Percentiles rank a stretch among this genome's conserved stretches.
Evolutionary conservation across 1,140 invertebrate genomes (phyloP).

Genomic region (Eciton burchellii): DNA sequence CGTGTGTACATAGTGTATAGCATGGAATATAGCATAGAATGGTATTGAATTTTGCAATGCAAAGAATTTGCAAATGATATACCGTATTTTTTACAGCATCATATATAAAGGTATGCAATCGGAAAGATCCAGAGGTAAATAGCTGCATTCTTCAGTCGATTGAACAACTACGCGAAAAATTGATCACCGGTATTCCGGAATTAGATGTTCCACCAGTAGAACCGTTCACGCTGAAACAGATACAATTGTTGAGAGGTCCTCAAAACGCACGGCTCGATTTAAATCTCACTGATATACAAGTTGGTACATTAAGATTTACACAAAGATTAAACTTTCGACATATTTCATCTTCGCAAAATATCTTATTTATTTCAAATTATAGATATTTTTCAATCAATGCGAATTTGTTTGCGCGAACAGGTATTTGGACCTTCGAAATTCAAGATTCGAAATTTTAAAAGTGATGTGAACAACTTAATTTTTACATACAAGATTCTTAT

Average conservation of each 20-base stretch:
- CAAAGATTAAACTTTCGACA: not conserved
- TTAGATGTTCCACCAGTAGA: slow-evolving; percentile 89
- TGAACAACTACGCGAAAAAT: slow-evolving; percentile 87
- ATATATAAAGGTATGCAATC: slow-evolving; percentile 89
- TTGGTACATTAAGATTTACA: slow-evolving; percentile 65
- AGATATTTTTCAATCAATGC: slow-evolving; percentile 9
- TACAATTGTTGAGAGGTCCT: slow-evolving; percentile 86
- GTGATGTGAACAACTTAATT: slow-evolving; percentile 85
- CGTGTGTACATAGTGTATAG: too few relatives aligned
- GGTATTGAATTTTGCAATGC: too few relatives aligned
- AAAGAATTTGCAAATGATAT: not conserved
- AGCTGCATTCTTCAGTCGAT: slow-evolving; percentile 89
- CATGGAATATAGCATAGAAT: too few relatives aligned
- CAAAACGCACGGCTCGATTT: slow-evolving; percentile 87
- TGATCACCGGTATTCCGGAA: slow-evolving; percentile 88
- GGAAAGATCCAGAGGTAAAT: slow-evolving; percentile 88
- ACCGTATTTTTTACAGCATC: slow-evolving; percentile 85
- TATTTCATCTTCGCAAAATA: not conserved
- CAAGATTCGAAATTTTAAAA: slow-evolving; percentile 81
- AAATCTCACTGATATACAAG: slow-evolving; percentile 87
- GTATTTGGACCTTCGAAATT: slow-evolving; percentile 80
- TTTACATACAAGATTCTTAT: slow-evolving; percentile 87
- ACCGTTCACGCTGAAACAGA: slow-evolving; percentile 87
- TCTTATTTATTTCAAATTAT: too few relatives aligned
- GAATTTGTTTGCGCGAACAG: slow-evolving; percentile 66